These are phyloP conservation scores for Nematostella vectensis DNA, from an alignment of 92 coral and sea anemone genomes.

Conservation along the genomic window DNA sequence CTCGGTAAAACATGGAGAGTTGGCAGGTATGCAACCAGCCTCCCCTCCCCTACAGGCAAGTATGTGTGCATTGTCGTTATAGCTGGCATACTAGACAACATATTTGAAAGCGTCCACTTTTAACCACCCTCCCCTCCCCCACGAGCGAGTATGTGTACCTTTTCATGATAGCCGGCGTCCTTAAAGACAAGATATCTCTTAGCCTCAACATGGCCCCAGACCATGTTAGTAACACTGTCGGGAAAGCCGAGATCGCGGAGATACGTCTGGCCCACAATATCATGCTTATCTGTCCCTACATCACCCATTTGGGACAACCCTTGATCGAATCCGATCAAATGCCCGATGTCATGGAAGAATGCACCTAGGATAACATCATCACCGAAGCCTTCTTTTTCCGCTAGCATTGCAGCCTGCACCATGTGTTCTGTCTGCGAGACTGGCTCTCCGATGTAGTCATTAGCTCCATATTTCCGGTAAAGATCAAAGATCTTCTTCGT, in stretches of 20 bases:
- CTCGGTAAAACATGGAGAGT: no score
- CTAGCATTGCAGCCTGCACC: conserved; percentile 94
- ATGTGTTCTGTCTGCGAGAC: conserved; percentile 82
- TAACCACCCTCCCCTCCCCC: no score
- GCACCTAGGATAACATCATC: conserved; percentile 73
- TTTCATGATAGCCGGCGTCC: conserved; percentile 53
- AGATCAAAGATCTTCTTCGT: conserved; percentile 60
- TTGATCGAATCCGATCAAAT: conserved; percentile 62
- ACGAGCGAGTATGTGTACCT: no score
- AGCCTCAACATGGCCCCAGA: conserved; percentile 92
- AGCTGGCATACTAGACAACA: no score
- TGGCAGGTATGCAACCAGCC: no score
- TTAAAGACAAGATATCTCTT: conserved; percentile 84
- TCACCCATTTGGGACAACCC: conserved; percentile 64
- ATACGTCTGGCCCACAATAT: conserved; percentile 67
- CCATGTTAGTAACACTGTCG: conserved; percentile 62
- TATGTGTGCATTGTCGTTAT: no score
- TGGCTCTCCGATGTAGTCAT: conserved; percentile 86
- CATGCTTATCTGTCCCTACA: conserved; percentile 69
- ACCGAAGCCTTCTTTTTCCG: conserved; percentile 79
- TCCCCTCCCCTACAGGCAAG: no score
- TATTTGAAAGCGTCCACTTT: no score
- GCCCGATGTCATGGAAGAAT: conserved; percentile 90
- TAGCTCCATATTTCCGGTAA: conserved; percentile 63
- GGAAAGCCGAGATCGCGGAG: conserved; percentile 82